Evolutionary conservation across 2,797 vertebrate species (phyloP).

Genomic region (Amazona finschi): DNA sequence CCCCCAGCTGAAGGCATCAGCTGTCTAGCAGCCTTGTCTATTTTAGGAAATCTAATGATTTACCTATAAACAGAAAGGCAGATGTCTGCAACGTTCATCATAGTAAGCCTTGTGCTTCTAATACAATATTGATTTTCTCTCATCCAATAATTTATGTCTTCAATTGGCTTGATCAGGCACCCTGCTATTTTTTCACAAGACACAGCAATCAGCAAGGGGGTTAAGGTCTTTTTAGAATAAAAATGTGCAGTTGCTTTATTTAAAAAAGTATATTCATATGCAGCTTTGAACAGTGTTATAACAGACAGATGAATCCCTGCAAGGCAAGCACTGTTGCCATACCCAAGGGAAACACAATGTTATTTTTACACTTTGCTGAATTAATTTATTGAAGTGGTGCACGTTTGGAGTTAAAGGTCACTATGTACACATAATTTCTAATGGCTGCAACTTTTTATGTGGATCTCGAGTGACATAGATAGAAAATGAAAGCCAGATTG

Average conservation of each 20-base stretch:
- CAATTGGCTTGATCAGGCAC: neutral
- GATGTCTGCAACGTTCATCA: neutral
- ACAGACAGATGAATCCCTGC: neutral
- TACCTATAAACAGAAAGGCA: slow-evolving; percentile 12
- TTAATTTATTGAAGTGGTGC: neutral
- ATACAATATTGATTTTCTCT: slow-evolving; percentile 27
- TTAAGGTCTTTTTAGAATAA: neutral
- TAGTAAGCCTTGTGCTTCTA: neutral
- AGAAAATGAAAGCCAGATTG: neutral
- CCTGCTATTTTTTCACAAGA: neutral
- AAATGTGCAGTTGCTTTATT: neutral
- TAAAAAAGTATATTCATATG: neutral
- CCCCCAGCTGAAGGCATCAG: neutral
- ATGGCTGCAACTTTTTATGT: neutral
- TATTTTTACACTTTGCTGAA: neutral
- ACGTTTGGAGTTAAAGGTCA: neutral
- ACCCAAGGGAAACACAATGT: neutral
- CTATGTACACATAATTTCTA: neutral
- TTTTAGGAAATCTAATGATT: slow-evolving; percentile 31
- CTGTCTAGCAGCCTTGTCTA: neutral
- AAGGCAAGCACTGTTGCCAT: neutral
- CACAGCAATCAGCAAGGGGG: neutral
- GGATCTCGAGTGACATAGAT: neutral
- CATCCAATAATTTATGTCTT: neutral
- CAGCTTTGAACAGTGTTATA: neutral